Base-by-base conservation (phyloP, 1,140 invertebrate genomes). In the Eciton burchellii region DNA sequence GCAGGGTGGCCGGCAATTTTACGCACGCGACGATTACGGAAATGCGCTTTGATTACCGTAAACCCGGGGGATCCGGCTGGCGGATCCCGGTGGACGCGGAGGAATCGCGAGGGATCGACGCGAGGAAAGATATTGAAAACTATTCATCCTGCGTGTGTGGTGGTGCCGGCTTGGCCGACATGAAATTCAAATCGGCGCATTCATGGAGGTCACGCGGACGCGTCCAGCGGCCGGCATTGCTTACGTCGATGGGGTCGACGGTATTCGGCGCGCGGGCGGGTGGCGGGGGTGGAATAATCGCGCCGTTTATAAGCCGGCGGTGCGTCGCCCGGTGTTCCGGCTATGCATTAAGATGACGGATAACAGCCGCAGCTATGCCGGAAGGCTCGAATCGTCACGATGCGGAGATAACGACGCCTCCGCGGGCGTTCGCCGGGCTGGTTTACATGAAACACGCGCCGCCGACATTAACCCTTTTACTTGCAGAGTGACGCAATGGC, bases 311-410 rank as follows among this genome's bases (percentile, higher is more conserved):
- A 93, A 92, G 91, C 91, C 71, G 47, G 85, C 59, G 79, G 89
- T 89, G 90, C 86, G 88, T 90, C 85, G 81, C 16, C 73, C 56
- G 63, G 59, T 74, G 88, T 90, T 91, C 84, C 89, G 88, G 87
- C 87, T 86, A 87, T 90, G 89, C 88, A 92, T 92, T 91, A 91
- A 91, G 88, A 89, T 92, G 92, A 93, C 91, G 91, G 88, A 92
- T 90, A 91, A 92, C 89, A 86, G 88, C 79, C 86, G 81, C 88
- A 88, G 87, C 82, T 83, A 86, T 81, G 85, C 77, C 88, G 86
- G 89, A 88, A 87, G 85, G 82, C 89, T 89, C 68, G 47, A 85
- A 85, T 83, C 70, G 87, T 89, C 86, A 87, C 76, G 88, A 90
- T 87, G 65, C 87, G 47, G 54, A 87, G 90, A 91, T 92, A 91